Percentiles rank a stretch among this genome's conserved stretches.
Conservation (phyloP, 2,888 invertebrate genomes). For the Campoplex capitator region DNA sequence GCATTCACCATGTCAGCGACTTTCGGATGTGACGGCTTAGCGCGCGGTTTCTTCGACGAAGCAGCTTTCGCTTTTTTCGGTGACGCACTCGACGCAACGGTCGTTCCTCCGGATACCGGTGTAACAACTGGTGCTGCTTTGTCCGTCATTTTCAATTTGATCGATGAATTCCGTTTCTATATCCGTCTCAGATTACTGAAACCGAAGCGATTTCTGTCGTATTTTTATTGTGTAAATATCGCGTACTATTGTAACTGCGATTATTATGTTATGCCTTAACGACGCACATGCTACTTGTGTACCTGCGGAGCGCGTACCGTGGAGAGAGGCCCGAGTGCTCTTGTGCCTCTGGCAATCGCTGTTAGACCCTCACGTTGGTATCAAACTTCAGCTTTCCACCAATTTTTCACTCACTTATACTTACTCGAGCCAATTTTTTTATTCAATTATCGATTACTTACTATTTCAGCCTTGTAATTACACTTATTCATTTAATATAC, state of each 20-base stretch:
- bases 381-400: background rate
- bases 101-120: slow-evolving; percentile 62
- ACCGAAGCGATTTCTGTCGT: background rate
- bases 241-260: background rate
- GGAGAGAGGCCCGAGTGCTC: slow-evolving; percentile 61
- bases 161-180: background rate
- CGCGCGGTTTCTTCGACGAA: slow-evolving; percentile 77
- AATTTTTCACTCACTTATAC: background rate
- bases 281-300: background rate
- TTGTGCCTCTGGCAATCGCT: slow-evolving; percentile 11
- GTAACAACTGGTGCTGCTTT: slow-evolving; percentile 7
- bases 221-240: background rate
- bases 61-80: slow-evolving; percentile 70
- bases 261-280: background rate
- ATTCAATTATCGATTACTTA: background rate
- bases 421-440: background rate
- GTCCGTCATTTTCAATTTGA: slow-evolving; percentile 20
- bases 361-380: slow-evolving; percentile 37
- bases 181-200: background rate
- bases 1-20: slow-evolving; percentile 86
- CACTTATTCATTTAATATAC: background rate
- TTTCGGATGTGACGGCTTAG: slow-evolving; percentile 85
- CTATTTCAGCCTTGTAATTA: background rate
- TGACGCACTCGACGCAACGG: slow-evolving; percentile 7
- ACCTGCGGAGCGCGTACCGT: slow-evolving; percentile 65